Percentiles rank a stretch among this genome's conserved stretches.
These are phyloP conservation scores for Epinotia ramella DNA, from an alignment of 2,888 invertebrate species.

Conservation along the genomic window DNA sequence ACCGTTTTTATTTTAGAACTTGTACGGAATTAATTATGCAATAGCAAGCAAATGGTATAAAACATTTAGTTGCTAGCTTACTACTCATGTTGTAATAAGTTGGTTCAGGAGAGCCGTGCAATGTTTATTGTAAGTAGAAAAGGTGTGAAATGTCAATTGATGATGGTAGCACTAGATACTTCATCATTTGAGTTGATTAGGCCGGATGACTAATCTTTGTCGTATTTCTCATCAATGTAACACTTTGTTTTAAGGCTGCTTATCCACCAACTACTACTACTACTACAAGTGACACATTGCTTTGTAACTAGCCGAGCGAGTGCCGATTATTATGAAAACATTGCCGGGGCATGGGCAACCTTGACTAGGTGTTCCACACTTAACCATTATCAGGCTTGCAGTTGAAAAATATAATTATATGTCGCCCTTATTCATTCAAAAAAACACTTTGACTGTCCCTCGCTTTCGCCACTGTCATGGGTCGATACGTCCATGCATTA, in stretches of 20 bases:
- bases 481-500: no score
- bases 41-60: not conserved
- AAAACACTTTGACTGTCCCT: no score
- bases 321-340: no score
- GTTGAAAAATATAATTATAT: no score
- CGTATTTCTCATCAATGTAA: not conserved
- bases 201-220: not conserved
- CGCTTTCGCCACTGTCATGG: no score
- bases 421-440: no score
- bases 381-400: no score
- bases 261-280: not conserved
- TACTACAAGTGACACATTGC: no score
- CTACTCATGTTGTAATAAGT: not conserved
- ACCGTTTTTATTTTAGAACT: conserved; percentile 19
- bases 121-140: not conserved
- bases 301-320: no score
- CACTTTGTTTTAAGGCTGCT: not conserved
- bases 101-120: not conserved
- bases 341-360: no score
- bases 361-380: no score
- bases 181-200: not conserved
- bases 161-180: not conserved
- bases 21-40: conserved; percentile 11
- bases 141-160: not conserved
- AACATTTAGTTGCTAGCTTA: not conserved